Percentiles rank a stretch among this genome's conserved stretches.
phyloP scores from a whole-genome alignment of 2,797 vertebrate genomes.

The Crocidura indochinensis region DNA sequence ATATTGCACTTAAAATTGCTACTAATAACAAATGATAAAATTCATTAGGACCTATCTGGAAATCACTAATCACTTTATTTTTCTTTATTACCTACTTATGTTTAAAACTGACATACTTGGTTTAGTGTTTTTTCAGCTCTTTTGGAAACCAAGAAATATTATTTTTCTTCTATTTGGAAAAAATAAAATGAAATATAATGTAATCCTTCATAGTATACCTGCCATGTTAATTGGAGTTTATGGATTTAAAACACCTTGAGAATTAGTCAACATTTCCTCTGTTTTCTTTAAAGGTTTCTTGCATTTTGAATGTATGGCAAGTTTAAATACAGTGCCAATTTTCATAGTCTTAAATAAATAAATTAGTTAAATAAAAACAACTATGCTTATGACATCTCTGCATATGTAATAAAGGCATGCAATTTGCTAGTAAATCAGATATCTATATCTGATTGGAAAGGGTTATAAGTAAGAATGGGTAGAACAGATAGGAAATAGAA shows the following conservation, averaged over 20 bases:
- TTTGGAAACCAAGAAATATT: not conserved
- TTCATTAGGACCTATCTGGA: not conserved
- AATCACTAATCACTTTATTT: too few relatives aligned
- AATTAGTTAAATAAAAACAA: constrained; percentile 34
- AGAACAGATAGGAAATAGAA: too few relatives aligned
- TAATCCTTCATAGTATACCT: rapidly evolving
- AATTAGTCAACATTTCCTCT: not conserved
- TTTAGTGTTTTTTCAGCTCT: not conserved
- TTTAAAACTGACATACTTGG: not conserved
- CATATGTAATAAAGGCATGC: constrained; percentile 80
- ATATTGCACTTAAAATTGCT: too few relatives aligned
- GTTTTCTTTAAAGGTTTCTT: not conserved
- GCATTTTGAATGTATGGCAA: constrained; percentile 56
- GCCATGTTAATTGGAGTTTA: rapidly evolving
- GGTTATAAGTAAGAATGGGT: constrained; percentile 82
- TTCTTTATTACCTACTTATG: not conserved
- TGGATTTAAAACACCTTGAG: not conserved
- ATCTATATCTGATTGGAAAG: constrained; percentile 36
- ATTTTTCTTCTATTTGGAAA: not conserved
- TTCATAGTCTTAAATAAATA: constrained; percentile 62
- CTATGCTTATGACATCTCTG: constrained; percentile 76
- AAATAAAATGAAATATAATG: not conserved
- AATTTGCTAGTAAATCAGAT: constrained; percentile 87
- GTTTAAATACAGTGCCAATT: constrained; percentile 64
- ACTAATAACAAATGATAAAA: not conserved